Evolutionary conservation across 2,888 invertebrate genomes (phyloP).

Genomic region (Oscheius sp.): DNA sequence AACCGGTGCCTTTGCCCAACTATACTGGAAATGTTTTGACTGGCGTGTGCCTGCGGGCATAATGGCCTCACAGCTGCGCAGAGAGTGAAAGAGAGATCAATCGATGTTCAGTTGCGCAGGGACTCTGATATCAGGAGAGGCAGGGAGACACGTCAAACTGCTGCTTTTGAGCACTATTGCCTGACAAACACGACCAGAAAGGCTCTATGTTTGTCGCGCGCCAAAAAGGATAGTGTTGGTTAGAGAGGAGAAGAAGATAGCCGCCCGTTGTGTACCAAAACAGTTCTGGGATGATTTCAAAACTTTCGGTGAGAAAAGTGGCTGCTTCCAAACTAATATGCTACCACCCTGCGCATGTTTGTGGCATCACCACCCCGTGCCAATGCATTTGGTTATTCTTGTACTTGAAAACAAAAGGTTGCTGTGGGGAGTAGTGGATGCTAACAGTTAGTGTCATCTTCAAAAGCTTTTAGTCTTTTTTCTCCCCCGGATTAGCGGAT

Average conservation of each 20-base stretch:
- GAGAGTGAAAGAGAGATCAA: constrained; percentile 13
- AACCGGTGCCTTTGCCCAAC: too few relatives aligned
- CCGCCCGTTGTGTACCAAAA: not conserved
- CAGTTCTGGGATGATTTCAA: not conserved
- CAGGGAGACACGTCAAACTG: constrained; percentile 19
- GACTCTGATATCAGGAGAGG: constrained; percentile 31
- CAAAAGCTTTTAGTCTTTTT: constrained; percentile 1
- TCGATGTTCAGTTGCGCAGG: constrained; percentile 34
- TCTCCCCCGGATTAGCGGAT: constrained; percentile 3
- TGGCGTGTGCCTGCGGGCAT: constrained; percentile 35
- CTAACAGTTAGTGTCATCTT: not conserved
- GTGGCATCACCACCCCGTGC: constrained; percentile 18
- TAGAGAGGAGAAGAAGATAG: too few relatives aligned
- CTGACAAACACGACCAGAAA: constrained; percentile 11
- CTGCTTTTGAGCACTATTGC: constrained; percentile 9
- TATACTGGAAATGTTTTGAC: constrained; percentile 6
- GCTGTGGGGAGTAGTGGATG: not conserved
- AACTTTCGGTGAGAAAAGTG: not conserved
- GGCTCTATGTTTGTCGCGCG: constrained; percentile 8
- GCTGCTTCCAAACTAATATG: not conserved
- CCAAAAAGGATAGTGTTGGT: constrained; percentile 1
- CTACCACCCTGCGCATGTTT: constrained; percentile 31
- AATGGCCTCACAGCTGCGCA: constrained; percentile 36
- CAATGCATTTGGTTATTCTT: constrained; percentile 34
- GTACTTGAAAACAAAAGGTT: constrained; percentile 16